Conservation (phyloP, 2,888 invertebrate species). For the Panopea generosa region DNA sequence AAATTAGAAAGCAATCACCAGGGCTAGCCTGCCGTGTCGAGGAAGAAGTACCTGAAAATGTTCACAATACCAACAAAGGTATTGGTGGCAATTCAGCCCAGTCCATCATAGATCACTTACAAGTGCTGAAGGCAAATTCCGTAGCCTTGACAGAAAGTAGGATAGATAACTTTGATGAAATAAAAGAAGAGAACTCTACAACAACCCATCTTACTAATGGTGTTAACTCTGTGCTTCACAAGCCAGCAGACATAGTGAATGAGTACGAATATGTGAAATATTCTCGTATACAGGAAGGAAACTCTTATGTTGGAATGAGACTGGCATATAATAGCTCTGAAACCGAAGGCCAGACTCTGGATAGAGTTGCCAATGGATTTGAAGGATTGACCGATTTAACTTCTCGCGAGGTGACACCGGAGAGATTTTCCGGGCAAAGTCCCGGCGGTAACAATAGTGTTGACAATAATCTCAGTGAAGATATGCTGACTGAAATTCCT, state of each 20-base stretch:
- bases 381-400: constrained; percentile 57
- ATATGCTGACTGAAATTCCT: constrained; percentile 83
- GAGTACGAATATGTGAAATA: constrained; percentile 85
- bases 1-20: constrained; percentile 83
- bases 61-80: constrained; percentile 74
- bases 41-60: constrained; percentile 65
- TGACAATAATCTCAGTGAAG: constrained; percentile 79
- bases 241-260: constrained; percentile 80
- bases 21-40: constrained; percentile 82
- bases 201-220: constrained; percentile 20
- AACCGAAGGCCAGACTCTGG: constrained; percentile 72
- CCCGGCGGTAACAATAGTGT: constrained; percentile 46
- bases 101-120: constrained; percentile 57
- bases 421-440: constrained; percentile 71
- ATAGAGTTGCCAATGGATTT: constrained; percentile 66
- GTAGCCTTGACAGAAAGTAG: constrained; percentile 36
- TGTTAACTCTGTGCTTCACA: constrained; percentile 14
- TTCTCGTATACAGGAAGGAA: constrained; percentile 86
- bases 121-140: constrained; percentile 57
- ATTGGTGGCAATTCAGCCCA: constrained; percentile 57
- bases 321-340: constrained; percentile 87
- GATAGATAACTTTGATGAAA: constrained; percentile 23
- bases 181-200: constrained; percentile 18
- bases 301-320: constrained; percentile 92
- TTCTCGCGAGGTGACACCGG: constrained; percentile 79